Conservation (phyloP, 2,113 vertebrate genomes). For the Trogon melanurus region DNA sequence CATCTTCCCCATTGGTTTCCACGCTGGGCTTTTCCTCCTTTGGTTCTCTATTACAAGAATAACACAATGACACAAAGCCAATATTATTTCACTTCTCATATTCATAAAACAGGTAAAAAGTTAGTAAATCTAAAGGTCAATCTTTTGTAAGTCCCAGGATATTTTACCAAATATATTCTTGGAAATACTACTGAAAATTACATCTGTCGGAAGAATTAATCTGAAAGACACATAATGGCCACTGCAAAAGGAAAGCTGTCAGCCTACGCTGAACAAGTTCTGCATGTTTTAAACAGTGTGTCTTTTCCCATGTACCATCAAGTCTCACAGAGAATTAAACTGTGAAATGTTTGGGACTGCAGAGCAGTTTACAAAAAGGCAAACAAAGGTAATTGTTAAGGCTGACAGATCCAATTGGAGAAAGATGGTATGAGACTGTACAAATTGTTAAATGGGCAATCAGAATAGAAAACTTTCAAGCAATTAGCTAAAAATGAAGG, state of each 20-base stretch:
- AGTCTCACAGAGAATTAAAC: background rate
- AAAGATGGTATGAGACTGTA: background rate
- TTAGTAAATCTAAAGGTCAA: background rate
- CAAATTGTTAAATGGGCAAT: slow-evolving; percentile 9
- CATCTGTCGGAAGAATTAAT: slow-evolving; percentile 2
- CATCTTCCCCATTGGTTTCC: slow-evolving; percentile 78
- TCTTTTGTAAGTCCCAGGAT: background rate
- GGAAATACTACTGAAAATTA: background rate
- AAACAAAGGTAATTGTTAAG: slow-evolving; percentile 34
- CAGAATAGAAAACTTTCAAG: background rate
- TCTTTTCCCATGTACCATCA: background rate
- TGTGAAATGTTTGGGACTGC: slow-evolving; percentile 20
- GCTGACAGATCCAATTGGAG: slow-evolving; percentile 18
- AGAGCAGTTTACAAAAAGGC: slow-evolving; percentile 22
- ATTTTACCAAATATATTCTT: background rate
- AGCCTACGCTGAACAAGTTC: background rate
- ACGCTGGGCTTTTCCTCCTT: slow-evolving; percentile 72
- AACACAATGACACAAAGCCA: slow-evolving; percentile 52
- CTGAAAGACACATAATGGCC: background rate
- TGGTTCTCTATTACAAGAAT: slow-evolving; percentile 74
- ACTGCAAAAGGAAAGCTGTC: slow-evolving; percentile 15
- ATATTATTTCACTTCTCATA: background rate
- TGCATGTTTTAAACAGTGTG: slow-evolving; percentile 21
- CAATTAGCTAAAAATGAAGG: background rate
- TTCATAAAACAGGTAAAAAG: background rate